Conservation (phyloP, 2,113 vertebrate species). For the Kobus ellipsiprymnus region DNA sequence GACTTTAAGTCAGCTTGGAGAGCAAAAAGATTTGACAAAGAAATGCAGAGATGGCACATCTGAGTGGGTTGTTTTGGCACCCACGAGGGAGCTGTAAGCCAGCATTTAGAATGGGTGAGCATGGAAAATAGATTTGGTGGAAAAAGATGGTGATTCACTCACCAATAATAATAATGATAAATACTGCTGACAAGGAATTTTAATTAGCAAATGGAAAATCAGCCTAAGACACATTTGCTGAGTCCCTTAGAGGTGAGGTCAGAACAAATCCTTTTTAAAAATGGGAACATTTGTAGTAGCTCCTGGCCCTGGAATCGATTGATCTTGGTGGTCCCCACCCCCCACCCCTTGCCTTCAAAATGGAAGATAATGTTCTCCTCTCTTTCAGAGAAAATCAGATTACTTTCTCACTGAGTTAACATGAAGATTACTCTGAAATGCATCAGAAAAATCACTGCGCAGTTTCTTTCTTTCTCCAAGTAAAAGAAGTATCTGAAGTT, state of each 20-base stretch:
- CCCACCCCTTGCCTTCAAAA: not conserved
- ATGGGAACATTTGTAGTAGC: conserved; percentile 53
- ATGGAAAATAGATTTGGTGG: conserved; percentile 68
- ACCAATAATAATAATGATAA: conserved; percentile 70
- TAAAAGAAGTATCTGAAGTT: conserved; percentile 30
- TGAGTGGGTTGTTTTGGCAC: conserved; percentile 40
- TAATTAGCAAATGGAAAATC: conserved; percentile 67
- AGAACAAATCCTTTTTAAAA: conserved; percentile 64
- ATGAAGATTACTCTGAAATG: conserved; percentile 15
- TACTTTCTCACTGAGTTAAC: conserved; percentile 30
- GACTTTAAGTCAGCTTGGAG: conserved; percentile 13
- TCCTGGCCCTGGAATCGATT: conserved; percentile 17
- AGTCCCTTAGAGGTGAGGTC: conserved; percentile 56
- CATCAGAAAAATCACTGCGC: not conserved
- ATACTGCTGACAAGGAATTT: conserved; percentile 65
- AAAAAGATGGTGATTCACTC: conserved; percentile 49
- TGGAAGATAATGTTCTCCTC: conserved; percentile 15
- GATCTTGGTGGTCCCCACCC: not conserved
- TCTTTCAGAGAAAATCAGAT: conserved; percentile 55
- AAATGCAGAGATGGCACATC: conserved; percentile 41
- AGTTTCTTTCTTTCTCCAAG: not conserved
- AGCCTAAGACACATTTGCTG: conserved; percentile 19
- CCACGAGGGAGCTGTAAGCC: not conserved
- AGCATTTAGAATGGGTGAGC: conserved; percentile 26
- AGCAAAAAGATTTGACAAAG: conserved; percentile 44